Evolutionary conservation across 1,140 invertebrate genomes (phyloP).

Genomic region (Venustaconcha ellipsiformis): DNA sequence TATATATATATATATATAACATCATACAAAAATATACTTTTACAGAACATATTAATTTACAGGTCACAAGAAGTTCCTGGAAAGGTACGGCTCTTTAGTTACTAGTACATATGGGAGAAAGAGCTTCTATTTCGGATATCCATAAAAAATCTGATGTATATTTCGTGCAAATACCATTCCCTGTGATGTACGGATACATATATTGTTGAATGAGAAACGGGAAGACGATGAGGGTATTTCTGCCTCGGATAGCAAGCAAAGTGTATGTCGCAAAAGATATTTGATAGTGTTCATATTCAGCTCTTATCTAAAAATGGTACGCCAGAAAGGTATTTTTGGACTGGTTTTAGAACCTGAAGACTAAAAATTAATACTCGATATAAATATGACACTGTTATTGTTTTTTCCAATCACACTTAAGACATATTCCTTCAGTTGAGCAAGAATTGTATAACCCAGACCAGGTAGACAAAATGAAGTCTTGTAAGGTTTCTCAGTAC

Average conservation of each 20-base stretch:
- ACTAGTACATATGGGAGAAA: not conserved
- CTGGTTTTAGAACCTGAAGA: not conserved
- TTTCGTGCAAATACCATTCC: not conserved
- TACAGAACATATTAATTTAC: no score
- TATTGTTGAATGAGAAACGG: no score
- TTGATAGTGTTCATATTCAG: no score
- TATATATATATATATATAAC: no score
- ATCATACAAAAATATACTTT: no score
- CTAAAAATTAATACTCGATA: not conserved
- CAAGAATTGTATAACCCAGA: not conserved
- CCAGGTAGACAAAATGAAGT: conserved; percentile 1
- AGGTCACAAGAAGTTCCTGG: no score
- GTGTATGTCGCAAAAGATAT: no score
- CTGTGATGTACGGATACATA: no score
- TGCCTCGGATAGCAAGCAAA: no score
- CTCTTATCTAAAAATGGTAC: conserved; percentile 2
- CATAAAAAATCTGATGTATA: not conserved
- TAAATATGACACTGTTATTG: not conserved
- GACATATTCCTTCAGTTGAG: conserved; percentile 3
- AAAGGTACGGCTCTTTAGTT: no score
- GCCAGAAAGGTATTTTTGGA: conserved; percentile 3
- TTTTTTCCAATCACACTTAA: not conserved
- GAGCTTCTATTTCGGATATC: conserved; percentile 4
- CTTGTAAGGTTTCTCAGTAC: conserved; percentile 1
- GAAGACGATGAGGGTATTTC: no score